Conservation (phyloP, 1,140 invertebrate genomes). For the Bombus turneri region DNA sequence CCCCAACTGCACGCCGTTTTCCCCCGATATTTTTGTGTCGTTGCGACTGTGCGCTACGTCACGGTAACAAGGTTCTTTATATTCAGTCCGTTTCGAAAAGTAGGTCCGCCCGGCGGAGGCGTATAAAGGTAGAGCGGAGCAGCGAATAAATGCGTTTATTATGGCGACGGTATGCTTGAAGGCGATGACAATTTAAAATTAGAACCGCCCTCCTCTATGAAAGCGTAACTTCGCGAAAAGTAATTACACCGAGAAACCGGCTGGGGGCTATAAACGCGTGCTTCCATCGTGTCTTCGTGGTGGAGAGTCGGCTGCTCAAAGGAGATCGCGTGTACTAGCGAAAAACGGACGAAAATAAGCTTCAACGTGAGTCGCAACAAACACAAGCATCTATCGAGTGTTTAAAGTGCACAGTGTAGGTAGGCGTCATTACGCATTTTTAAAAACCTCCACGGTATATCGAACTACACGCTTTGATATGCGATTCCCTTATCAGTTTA, state of each 20-base stretch:
- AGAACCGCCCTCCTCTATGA: conserved; percentile 6
- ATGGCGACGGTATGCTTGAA: conserved; percentile 18
- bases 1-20: not conserved
- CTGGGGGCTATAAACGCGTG: not conserved
- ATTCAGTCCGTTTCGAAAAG: conserved; percentile 21
- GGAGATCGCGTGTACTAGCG: not conserved
- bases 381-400: not conserved
- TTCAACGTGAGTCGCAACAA: not conserved
- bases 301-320: not conserved
- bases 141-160: conserved; percentile 50
- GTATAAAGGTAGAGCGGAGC: conserved; percentile 18
- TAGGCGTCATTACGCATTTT: not conserved
- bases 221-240: conserved; percentile 17
- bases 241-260: conserved; percentile 22
- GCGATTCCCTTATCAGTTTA: not conserved
- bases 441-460: not conserved
- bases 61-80: conserved; percentile 28
- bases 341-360: not conserved
- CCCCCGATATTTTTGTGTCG: conserved; percentile 11
- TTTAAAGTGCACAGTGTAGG: no score
- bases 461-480: conserved; percentile 3
- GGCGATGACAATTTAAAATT: conserved; percentile 48
- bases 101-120: conserved; percentile 4
- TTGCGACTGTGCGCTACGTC: not conserved
- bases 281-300: not conserved